These are phyloP conservation scores for Dromius quadrimaculatus DNA, from an alignment of 2,888 invertebrate species.

Conservation along the genomic window DNA sequence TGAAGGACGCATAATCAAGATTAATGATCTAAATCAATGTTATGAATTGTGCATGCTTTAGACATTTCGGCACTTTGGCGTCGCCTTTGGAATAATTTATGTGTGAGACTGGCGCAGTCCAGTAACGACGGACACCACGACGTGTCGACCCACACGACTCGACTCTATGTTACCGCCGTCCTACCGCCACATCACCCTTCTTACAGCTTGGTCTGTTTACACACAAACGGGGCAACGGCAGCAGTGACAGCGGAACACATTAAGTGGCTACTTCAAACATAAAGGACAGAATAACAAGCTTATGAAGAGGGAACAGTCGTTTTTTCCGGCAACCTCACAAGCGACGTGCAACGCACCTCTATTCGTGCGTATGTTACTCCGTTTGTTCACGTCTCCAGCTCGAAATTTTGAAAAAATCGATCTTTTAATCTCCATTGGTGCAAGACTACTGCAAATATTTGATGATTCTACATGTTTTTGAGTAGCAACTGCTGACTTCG, in stretches of 20 bases:
- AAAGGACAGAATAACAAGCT: conserved; percentile 65
- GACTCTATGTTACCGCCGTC: background rate
- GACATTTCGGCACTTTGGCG: conserved; percentile 49
- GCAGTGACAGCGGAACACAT: conserved; percentile 59
- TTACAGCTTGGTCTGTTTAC: conserved; percentile 26
- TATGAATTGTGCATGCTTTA: conserved; percentile 52
- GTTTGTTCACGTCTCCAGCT: conserved; percentile 48
- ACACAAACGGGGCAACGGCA: conserved; percentile 26
- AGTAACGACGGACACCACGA: conserved; percentile 18
- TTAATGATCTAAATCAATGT: conserved; percentile 55
- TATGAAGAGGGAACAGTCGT: conserved; percentile 51
- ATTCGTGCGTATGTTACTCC: conserved; percentile 38
- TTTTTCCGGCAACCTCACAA: conserved; percentile 30
- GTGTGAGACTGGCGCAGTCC: background rate
- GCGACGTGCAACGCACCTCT: conserved; percentile 26
- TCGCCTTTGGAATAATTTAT: conserved; percentile 48
- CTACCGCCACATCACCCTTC: background rate
- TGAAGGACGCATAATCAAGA: conserved; percentile 54
- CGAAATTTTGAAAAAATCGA: conserved; percentile 61
- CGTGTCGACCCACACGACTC: background rate
- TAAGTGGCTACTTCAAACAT: conserved; percentile 65
- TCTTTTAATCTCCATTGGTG: conserved; percentile 63
- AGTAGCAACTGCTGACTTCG: no score
- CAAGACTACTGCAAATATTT: conserved; percentile 55
- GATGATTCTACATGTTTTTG: no score